These are phyloP conservation scores for Virgularia gustaviana DNA, from an alignment of 92 coral and sea anemone species.

Conservation along the genomic window DNA sequence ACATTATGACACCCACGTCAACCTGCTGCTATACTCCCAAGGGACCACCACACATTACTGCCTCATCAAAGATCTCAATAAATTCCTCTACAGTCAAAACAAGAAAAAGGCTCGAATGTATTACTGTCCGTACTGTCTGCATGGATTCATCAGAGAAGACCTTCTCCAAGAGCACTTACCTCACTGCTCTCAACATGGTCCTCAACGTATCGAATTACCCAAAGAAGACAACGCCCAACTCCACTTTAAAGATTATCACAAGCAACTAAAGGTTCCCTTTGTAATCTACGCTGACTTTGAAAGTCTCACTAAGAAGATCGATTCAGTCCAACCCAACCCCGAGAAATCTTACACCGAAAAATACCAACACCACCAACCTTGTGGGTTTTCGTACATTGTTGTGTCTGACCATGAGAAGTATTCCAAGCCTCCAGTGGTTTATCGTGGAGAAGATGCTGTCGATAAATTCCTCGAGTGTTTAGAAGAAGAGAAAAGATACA, in stretches of 20 bases:
- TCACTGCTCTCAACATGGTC: slow-evolving; percentile 21
- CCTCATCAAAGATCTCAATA: too few species aligned
- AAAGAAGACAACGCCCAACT: slow-evolving; percentile 8
- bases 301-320: background rate
- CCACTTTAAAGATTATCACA: slow-evolving; percentile 15
- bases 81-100: background rate
- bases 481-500: background rate
- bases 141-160: slow-evolving; percentile 27
- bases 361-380: slow-evolving; percentile 28
- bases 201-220: slow-evolving; percentile 27
- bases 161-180: slow-evolving; percentile 23
- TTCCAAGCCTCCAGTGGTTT: slow-evolving; percentile 36
- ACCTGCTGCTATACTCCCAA: slow-evolving; percentile 17
- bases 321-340: slow-evolving; percentile 3
- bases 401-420: background rate
- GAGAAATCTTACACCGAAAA: slow-evolving; percentile 16
- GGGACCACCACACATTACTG: slow-evolving; percentile 1
- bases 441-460: too few species aligned
- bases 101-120: background rate
- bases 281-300: background rate
- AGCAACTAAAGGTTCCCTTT: background rate
- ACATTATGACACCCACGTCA: slow-evolving; percentile 12
- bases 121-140: slow-evolving; percentile 31
- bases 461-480: slow-evolving; percentile 31
- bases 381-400: slow-evolving; percentile 33